These are phyloP conservation scores for Cinclus cinclus DNA, from an alignment of 2,113 vertebrate genomes.

Conservation along the genomic window DNA sequence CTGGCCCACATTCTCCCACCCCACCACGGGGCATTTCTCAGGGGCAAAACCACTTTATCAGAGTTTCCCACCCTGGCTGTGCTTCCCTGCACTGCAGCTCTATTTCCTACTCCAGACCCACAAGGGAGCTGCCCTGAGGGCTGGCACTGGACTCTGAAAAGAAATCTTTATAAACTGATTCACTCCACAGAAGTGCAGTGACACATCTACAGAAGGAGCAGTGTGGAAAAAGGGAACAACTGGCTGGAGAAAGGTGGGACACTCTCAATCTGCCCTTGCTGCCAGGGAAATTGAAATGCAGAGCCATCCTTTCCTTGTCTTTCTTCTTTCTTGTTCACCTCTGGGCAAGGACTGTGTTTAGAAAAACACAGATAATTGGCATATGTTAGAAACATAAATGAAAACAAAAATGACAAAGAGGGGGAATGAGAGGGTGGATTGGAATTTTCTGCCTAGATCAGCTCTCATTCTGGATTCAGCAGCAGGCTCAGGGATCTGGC, in stretches of 20 bases:
- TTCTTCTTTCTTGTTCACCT: constrained; percentile 15
- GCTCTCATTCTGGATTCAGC: neutral
- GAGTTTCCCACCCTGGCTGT: neutral
- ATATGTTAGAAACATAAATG: neutral
- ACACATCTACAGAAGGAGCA: neutral
- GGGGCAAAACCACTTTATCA: neutral
- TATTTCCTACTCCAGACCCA: neutral
- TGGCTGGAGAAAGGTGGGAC: neutral
- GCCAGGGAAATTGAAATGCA: neutral
- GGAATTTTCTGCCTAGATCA: neutral
- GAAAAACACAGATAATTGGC: constrained; percentile 9
- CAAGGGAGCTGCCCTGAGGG: neutral
- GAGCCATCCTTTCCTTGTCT: neutral
- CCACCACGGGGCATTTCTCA: neutral
- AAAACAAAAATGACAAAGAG: neutral
- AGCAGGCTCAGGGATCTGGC: neutral
- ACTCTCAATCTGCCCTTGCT: neutral
- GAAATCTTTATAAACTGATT: neutral
- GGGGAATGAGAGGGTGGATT: neutral
- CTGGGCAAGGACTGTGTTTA: neutral
- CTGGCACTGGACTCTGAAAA: neutral
- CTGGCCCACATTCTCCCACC: neutral
- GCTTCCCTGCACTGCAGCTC: neutral
- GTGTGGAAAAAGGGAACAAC: neutral
- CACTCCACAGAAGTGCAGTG: neutral